These are phyloP conservation scores for Chionoecetes opilio DNA, from an alignment of 1,140 invertebrate species.

Conservation along the genomic window DNA sequence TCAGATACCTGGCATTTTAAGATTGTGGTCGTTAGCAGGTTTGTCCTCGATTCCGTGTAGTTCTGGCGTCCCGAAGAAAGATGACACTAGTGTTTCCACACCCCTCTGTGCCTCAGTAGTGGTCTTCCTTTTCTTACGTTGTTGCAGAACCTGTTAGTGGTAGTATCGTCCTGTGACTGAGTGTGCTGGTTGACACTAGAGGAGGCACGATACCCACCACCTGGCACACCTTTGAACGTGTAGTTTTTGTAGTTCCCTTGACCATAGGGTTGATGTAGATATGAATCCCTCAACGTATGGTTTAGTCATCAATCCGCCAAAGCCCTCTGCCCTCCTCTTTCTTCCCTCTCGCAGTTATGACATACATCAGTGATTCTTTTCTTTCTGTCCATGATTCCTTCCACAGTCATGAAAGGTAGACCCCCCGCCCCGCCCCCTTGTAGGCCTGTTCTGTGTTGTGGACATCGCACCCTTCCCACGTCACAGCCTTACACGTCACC, in stretches of 20 bases:
- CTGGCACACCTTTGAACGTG: background rate
- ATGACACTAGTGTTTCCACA: background rate
- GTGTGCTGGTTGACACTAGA: slow-evolving; percentile 17
- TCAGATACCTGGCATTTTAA: background rate
- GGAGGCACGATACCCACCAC: background rate
- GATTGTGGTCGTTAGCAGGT: background rate
- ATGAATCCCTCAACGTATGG: background rate
- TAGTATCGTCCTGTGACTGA: background rate
- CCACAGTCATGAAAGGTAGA: background rate
- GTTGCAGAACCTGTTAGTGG: background rate
- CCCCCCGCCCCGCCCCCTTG: background rate
- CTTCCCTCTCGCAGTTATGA: background rate
- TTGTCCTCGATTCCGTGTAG: slow-evolving; percentile 2
- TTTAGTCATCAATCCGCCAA: background rate
- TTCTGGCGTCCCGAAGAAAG: slow-evolving; percentile 15
- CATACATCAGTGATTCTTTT: too few species aligned
- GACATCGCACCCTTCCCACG: background rate
- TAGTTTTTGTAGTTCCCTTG: slow-evolving; percentile 4
- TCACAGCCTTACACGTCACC: too few species aligned
- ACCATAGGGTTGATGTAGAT: background rate
- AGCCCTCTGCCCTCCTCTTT: background rate
- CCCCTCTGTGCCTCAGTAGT: background rate
- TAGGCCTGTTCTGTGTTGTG: background rate
- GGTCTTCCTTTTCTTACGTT: background rate
- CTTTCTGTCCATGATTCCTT: background rate